Conservation (phyloP, 2,797 vertebrate genomes). For the Cynodonichthys magdalenae region DNA sequence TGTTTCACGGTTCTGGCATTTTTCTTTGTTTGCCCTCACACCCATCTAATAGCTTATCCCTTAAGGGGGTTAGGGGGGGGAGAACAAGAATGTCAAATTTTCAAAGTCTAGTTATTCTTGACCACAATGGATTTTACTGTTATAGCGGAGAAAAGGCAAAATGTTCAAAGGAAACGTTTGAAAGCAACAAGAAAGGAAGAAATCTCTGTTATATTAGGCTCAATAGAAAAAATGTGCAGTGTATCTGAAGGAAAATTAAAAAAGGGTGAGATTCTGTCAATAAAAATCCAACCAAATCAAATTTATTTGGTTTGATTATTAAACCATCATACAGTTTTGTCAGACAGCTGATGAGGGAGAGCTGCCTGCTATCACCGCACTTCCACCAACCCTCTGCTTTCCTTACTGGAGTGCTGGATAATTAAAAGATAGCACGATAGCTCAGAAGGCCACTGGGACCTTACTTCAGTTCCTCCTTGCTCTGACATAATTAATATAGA, state of each 20-base stretch:
- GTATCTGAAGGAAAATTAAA: background rate
- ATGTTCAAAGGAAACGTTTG: constrained; percentile 17
- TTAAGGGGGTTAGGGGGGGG: background rate
- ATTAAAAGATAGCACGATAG: constrained; percentile 76
- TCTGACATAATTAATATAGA: constrained; percentile 70
- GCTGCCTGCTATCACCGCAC: constrained; percentile 45
- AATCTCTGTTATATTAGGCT: constrained; percentile 26
- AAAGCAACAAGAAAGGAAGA: constrained; percentile 34
- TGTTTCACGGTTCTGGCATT: background rate
- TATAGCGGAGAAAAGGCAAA: too few species aligned
- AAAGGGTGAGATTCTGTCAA: constrained; percentile 38
- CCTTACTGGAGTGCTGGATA: constrained; percentile 66
- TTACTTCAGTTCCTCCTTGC: constrained; percentile 49
- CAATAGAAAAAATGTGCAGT: constrained; percentile 7
- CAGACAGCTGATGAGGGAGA: constrained; percentile 51
- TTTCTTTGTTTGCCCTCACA: constrained; percentile 8
- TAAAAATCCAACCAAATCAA: too few species aligned
- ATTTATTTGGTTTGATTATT: background rate
- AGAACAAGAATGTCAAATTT: constrained; percentile 15
- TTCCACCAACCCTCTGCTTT: constrained; percentile 47
- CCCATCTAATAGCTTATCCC: background rate
- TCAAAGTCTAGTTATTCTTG: constrained; percentile 21
- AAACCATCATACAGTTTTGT: constrained; percentile 42
- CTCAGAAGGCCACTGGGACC: constrained; percentile 46
- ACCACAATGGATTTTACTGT: constrained; percentile 8